phyloP scores from a whole-genome alignment of 1,140 invertebrate genomes.

The Lepidurus arcticus region DNA sequence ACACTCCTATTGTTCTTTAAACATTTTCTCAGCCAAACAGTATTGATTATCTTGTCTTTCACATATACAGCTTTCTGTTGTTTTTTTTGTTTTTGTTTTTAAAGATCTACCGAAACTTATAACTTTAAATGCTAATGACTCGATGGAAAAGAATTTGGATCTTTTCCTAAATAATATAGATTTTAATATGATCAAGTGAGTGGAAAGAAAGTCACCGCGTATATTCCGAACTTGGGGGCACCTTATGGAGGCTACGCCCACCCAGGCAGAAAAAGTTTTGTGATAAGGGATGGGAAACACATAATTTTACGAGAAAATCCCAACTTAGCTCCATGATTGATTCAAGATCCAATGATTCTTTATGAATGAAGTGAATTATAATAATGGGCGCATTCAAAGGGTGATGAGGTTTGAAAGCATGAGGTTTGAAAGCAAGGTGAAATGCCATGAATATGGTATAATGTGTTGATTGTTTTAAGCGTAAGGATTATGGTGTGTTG shows the following conservation, averaged over 20 bases:
- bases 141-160: background rate
- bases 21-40: background rate
- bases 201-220: slow-evolving; percentile 20
- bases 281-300: background rate
- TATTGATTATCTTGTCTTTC: slow-evolving; percentile 20
- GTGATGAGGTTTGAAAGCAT: background rate
- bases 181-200: slow-evolving; percentile 15
- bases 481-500: slow-evolving; percentile 15
- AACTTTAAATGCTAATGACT: background rate
- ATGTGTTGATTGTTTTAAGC: slow-evolving; percentile 22
- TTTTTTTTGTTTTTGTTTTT: background rate
- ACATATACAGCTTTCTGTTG: background rate
- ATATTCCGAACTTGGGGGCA: slow-evolving; percentile 21
- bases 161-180: slow-evolving; percentile 7
- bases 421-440: background rate
- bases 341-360: background rate
- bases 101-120: background rate
- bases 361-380: background rate
- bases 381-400: background rate
- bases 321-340: background rate
- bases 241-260: slow-evolving; percentile 16
- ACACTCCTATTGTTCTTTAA: background rate
- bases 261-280: slow-evolving; percentile 14
- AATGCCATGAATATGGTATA: slow-evolving; percentile 15
- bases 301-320: background rate